These are phyloP conservation scores for Notodonta dromedarius DNA, from an alignment of 2,888 invertebrate genomes.

Conservation along the genomic window DNA sequence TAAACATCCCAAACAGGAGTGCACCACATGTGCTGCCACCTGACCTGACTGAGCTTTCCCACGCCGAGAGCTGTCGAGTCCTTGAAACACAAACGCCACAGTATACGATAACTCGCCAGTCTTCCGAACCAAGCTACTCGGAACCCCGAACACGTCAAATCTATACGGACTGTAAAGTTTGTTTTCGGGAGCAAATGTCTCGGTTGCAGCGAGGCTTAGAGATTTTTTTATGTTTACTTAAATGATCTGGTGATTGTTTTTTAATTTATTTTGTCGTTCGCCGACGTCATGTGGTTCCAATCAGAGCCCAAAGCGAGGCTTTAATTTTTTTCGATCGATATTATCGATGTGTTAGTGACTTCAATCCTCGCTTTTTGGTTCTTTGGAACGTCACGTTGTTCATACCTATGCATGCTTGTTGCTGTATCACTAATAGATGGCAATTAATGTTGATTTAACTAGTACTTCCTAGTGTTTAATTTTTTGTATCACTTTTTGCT, in stretches of 20 bases:
- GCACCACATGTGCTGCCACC: constrained; percentile 80
- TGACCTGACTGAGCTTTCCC: constrained; percentile 80
- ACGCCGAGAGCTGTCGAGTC: constrained; percentile 64
- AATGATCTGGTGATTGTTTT: constrained; percentile 83
- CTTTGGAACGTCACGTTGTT: not conserved
- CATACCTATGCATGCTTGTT: constrained; percentile 10
- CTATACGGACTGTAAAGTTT: constrained; percentile 48
- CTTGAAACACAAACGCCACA: constrained; percentile 64
- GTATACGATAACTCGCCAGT: constrained; percentile 60
- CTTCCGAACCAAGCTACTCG: constrained; percentile 47
- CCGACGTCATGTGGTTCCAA: constrained; percentile 81
- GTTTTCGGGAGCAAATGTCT: constrained; percentile 77
- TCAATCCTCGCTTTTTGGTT: constrained; percentile 18
- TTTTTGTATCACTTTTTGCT: not conserved
- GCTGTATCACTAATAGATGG: constrained; percentile 9
- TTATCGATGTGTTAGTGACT: constrained; percentile 47
- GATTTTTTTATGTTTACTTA: constrained; percentile 79
- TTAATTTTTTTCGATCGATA: constrained; percentile 64
- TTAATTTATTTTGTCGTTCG: constrained; percentile 79
- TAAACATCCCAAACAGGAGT: constrained; percentile 75
- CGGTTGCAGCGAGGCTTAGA: constrained; percentile 69
- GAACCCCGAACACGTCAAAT: constrained; percentile 43
- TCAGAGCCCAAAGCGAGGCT: constrained; percentile 65
- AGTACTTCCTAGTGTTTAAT: constrained; percentile 2
- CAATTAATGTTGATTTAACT: constrained; percentile 2